A percentile compares a stretch with the other conserved stretches of the same genome.
These are phyloP conservation scores for Deilephila porcellus DNA, from an alignment of 2,888 invertebrate genomes.

Conservation along the genomic window DNA sequence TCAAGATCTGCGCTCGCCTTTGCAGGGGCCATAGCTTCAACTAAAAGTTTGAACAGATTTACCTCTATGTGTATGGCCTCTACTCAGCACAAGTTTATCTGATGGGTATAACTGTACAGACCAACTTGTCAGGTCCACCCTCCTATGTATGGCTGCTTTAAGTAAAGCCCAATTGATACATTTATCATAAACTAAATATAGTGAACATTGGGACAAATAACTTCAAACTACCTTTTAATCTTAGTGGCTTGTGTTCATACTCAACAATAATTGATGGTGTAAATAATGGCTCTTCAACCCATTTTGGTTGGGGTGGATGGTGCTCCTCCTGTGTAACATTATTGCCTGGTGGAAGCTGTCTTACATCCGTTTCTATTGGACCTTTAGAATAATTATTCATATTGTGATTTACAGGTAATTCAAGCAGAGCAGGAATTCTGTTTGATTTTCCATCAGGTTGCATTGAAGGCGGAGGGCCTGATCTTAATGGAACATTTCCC, in stretches of 20 bases:
- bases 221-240: constrained; percentile 78
- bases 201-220: not conserved
- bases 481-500: constrained; percentile 40
- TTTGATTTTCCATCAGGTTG: not conserved
- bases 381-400: constrained; percentile 46
- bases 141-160: no score
- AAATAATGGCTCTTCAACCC: constrained; percentile 79
- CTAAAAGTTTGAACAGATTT: no score
- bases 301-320: constrained; percentile 47
- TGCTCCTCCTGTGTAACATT: constrained; percentile 38
- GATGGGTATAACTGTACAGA: no score
- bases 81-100: no score
- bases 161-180: no score
- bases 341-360: constrained; percentile 31
- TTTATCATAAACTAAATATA: no score
- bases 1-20: no score
- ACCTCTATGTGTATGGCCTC: no score
- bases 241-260: constrained; percentile 87
- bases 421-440: constrained; percentile 26
- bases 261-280: constrained; percentile 87
- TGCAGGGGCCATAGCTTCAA: no score
- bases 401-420: constrained; percentile 37
- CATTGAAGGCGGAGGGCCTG: constrained; percentile 27
- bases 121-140: no score
- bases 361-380: constrained; percentile 36